phyloP scores from a whole-genome alignment of 2,888 invertebrate genomes.

The Polyommatus icarus region DNA sequence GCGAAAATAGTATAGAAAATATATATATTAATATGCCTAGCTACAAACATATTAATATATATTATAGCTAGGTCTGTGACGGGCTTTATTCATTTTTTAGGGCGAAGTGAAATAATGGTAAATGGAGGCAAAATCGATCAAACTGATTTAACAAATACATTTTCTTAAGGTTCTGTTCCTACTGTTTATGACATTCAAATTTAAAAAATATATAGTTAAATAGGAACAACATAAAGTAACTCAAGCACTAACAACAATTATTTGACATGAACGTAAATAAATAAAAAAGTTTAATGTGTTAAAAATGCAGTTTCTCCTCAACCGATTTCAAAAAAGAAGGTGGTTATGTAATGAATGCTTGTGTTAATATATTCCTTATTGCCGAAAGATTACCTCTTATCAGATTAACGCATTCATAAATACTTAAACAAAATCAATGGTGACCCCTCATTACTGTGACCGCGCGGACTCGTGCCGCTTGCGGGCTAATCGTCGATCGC shows the following conservation, averaged over 20 bases:
- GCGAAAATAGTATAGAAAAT: no score
- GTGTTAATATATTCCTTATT: neutral
- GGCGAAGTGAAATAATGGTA: neutral
- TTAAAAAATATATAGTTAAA: neutral
- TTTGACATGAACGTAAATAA: no score
- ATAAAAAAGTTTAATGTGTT: no score
- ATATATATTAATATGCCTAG: no score
- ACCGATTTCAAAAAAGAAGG: neutral
- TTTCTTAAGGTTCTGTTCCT: neutral
- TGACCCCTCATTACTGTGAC: constrained; percentile 21
- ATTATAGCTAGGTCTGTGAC: no score
- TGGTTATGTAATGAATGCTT: neutral
- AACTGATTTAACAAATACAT: neutral
- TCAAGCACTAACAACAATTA: no score
- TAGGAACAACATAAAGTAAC: neutral
- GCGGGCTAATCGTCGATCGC: constrained; percentile 17
- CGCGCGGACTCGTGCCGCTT: neutral
- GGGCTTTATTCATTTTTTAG: neutral
- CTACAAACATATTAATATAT: no score
- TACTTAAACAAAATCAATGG: neutral
- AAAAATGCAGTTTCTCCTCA: no score
- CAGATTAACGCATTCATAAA: neutral
- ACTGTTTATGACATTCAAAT: neutral
- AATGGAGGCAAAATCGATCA: neutral
- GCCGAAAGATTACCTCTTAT: neutral